Percentiles rank a stretch among this genome's conserved stretches.
Evolutionary conservation across 2,113 vertebrate species (phyloP).

Genomic region (Onychorhynchus coronatus): DNA sequence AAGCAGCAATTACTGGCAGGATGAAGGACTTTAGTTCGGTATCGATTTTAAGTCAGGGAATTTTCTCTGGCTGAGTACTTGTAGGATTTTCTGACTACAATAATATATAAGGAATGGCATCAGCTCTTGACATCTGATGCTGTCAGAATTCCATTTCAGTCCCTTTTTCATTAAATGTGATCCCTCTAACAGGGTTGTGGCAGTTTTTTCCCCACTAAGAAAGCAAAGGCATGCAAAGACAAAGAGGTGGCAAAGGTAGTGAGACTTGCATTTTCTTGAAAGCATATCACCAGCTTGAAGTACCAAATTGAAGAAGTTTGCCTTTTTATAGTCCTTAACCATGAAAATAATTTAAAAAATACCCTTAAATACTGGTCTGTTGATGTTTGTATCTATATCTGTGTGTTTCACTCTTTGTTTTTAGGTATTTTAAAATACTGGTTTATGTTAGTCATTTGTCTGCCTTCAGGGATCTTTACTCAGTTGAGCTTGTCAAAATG

Average conservation of each 20-base stretch:
- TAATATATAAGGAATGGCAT: background rate
- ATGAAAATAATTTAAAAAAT: conserved; percentile 8
- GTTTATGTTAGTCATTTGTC: background rate
- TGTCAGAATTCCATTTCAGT: conserved; percentile 16
- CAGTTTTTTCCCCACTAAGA: background rate
- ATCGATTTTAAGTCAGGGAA: conserved; percentile 68
- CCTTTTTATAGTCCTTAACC: background rate
- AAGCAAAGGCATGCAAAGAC: background rate
- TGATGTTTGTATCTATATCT: background rate
- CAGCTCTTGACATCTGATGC: background rate
- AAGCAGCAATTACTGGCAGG: conserved; percentile 43
- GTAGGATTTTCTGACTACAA: conserved; percentile 26
- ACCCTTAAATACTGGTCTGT: background rate
- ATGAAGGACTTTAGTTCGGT: conserved; percentile 29
- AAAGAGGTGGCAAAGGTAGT: background rate
- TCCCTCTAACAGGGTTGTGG: background rate
- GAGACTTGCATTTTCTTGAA: background rate
- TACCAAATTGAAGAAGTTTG: background rate
- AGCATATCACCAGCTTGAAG: background rate
- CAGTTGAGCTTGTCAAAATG: conserved; percentile 41
- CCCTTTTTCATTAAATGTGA: conserved; percentile 31
- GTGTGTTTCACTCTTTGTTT: background rate
- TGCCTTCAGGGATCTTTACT: conserved; percentile 6
- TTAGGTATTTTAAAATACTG: background rate
- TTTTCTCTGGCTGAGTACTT: conserved; percentile 25